Evolutionary conservation across 2,888 invertebrate genomes (phyloP), one percentile per base, ranked within the genome.

Genomic region (Pheosia tremula): DNA sequence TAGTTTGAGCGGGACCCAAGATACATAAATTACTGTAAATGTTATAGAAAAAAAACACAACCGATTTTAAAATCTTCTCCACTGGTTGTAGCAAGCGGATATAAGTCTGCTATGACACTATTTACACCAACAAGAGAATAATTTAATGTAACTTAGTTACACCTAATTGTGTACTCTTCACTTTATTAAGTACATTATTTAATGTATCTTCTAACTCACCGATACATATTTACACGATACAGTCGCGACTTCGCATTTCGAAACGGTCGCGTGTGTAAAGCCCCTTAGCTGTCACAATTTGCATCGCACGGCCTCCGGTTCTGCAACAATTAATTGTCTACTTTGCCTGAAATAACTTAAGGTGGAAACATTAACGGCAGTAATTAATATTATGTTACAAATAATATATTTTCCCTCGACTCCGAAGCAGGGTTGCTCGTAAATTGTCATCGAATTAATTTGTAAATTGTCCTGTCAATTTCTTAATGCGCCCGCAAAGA

Each of bases 381-480:
- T 79, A 81, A 83, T 82, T 83, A 82, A 81, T 79, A 76, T 79
- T 77, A 79, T 74, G 72, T 76, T 66, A 70, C 74, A 73, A 74
- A 77, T 79, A 79, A 79, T 78, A 79, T 69, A 78, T 83, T 83
- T 82, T 72, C 75, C 77, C 74, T 69, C 60, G 63, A 71, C 63
- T 64, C 56, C 54, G 43, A 50, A 24, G 50, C 67, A 82, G 82
- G 80, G 82, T 68, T 83, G 78, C n/a, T 65, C 71, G 65, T 77
- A 71, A 81, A 78, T 75, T 72, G 66, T 49, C 61, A 41, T 41
- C 8, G 56, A 66, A 67, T 74, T 75, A 70, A 73, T 72, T 80
- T 68, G 56, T 68, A 71, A 70, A 74, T 63, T 69, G 72, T 61
- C 54, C 60, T 71, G 69, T 74, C 77, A 79, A 79, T 80, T 67